These are phyloP conservation scores for Chromoteleia sp. DNA, from an alignment of 2,888 invertebrate species.

Conservation along the genomic window DNA sequence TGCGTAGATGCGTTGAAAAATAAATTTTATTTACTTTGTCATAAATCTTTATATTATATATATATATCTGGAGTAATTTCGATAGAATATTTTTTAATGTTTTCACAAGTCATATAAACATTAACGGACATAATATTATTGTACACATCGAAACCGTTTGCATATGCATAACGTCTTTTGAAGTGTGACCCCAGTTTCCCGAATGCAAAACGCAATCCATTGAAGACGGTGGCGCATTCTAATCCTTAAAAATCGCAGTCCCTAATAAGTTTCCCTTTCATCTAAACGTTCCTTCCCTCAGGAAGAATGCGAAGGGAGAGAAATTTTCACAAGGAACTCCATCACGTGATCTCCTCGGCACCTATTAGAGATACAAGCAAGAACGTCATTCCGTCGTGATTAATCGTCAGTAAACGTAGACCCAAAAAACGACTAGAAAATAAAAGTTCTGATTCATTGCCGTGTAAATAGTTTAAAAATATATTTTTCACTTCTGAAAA, in stretches of 20 bases:
- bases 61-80: no score
- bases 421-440: constrained; percentile 4
- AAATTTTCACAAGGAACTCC: constrained; percentile 57
- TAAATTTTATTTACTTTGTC: no score
- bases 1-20: no score
- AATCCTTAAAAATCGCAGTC: constrained; percentile 65
- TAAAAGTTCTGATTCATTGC: constrained; percentile 24
- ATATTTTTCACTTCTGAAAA: no score
- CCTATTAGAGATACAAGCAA: constrained; percentile 46
- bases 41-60: no score
- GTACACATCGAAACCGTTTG: constrained; percentile 44
- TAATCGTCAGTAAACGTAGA: constrained; percentile 44
- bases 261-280: constrained; percentile 67
- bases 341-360: constrained; percentile 56
- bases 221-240: constrained; percentile 46
- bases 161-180: constrained; percentile 50
- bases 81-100: no score
- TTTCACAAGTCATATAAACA: no score
- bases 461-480: constrained; percentile 19
- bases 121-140: background rate
- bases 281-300: constrained; percentile 54
- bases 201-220: constrained; percentile 59
- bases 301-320: constrained; percentile 60
- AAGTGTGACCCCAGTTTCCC: constrained; percentile 39
- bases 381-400: constrained; percentile 53